These are phyloP conservation scores for Nannoperca australis DNA, from an alignment of 2,797 vertebrate genomes.

Conservation along the genomic window DNA sequence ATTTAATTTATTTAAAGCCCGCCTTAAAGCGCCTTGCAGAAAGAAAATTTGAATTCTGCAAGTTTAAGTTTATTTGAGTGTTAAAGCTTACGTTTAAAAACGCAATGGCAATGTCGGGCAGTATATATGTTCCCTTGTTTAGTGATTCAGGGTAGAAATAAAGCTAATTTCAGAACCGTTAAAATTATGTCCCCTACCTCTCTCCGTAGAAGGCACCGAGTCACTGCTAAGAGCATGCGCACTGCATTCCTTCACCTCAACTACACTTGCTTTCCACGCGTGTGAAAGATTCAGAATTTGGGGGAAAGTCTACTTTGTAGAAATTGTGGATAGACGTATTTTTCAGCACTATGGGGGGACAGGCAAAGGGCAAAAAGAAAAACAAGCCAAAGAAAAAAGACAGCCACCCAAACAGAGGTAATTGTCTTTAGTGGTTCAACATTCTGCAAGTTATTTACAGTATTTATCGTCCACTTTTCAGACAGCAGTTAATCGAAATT, in stretches of 20 bases:
- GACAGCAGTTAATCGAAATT: neutral
- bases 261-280: conserved; percentile 49
- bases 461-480: neutral
- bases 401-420: conserved; percentile 75
- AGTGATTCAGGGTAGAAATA: neutral
- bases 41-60: fast-evolving
- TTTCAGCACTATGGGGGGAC: conserved; percentile 83
- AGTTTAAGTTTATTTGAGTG: fast-evolving
- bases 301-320: conserved; percentile 7
- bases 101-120: fast-evolving
- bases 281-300: conserved; percentile 25
- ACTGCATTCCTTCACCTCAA: neutral
- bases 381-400: conserved; percentile 83
- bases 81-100: neutral
- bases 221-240: conserved; percentile 58
- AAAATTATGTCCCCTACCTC: conserved; percentile 59
- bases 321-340: neutral
- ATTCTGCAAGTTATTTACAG: conserved; percentile 33
- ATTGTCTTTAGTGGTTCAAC: conserved; percentile 18
- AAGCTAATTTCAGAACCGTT: fast-evolving
- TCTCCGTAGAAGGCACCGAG: conserved; percentile 69
- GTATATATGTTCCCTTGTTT: fast-evolving
- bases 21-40: neutral
- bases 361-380: conserved; percentile 86
- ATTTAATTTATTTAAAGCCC: conserved; percentile 9